Evolutionary conservation across 2,888 invertebrate species (phyloP), one percentile per base, ranked within the genome.

Genomic region (Ariolimax columbianus): DNA sequence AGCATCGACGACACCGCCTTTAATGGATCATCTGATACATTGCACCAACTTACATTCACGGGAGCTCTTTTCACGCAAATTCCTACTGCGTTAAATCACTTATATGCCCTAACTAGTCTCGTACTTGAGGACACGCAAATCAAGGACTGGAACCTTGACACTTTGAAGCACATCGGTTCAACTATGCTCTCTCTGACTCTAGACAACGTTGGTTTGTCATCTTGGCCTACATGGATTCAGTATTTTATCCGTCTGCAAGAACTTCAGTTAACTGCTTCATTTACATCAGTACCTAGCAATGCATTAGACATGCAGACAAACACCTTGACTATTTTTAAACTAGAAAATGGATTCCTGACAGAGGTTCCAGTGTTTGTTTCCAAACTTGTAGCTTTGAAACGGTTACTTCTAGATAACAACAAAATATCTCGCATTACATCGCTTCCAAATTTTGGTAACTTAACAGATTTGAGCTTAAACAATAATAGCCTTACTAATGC

Each of bases 191-290:
- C 19, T 19, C 51, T 75, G 17, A 23, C 23, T 19, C 17, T 75
- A 51, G 6, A 36, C 51, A 75, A 75, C 23, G 75, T 51, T 30
- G 33, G 75, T 9, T 19, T 75, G 33, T 6, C 75, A 0, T 51
- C 51, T 0, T 75, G 75, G 75, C 75, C 75, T 36, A 19, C 47
- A 1, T 75, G 51, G 51, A 51, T 75, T 51, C 75, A 75, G 30
- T 51, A 75, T 33, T 23, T 75, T 1, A 17, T 23, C 4, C 47
- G n/a, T 33, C 51, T 75, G 17, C 19, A 33, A 33, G 33, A 1
- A 3, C 33, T 75, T 51, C 33, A 51, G 33, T 51, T 75, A 0
- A 33, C 51, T 19, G 17, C 51, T 36, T 33, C 36, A 3, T 75
- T 51, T 43, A 33, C 23, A 26, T 4, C 30, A 51, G 30, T 75